phyloP scores from a whole-genome alignment of 2,888 invertebrate species.

The Mesopsocus fuscifrons region DNA sequence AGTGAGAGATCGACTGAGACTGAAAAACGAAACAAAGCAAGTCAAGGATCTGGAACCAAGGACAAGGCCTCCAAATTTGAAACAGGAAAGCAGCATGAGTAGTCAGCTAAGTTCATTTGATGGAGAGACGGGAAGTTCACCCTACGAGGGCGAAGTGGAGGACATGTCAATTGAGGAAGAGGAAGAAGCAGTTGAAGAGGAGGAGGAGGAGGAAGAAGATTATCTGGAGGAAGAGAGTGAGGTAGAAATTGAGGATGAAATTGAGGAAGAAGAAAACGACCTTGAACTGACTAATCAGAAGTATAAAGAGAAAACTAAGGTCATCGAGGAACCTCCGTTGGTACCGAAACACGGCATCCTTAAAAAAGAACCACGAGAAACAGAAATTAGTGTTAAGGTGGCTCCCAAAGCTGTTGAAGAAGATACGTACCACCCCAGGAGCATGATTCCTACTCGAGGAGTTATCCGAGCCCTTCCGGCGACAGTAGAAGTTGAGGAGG shows the following conservation, averaged over 20 bases:
- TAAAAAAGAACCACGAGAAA: slow-evolving; percentile 12
- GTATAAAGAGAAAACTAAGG: not conserved
- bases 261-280: slow-evolving; percentile 13
- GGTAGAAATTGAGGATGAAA: slow-evolving; percentile 14
- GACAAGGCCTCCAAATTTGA: slow-evolving; percentile 3
- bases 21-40: slow-evolving; percentile 8
- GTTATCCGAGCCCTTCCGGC: slow-evolving; percentile 22
- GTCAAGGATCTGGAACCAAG: not conserved
- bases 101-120: slow-evolving; percentile 5
- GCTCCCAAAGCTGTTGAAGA: slow-evolving; percentile 31
- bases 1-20: slow-evolving; percentile 4
- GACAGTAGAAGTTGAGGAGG: slow-evolving; percentile 20
- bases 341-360: not conserved
- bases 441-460: slow-evolving; percentile 34
- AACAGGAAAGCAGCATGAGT: not conserved
- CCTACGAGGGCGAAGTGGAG: slow-evolving; percentile 15
- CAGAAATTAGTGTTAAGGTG: slow-evolving; percentile 11
- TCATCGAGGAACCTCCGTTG: not conserved
- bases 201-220: slow-evolving; percentile 21
- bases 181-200: slow-evolving; percentile 14
- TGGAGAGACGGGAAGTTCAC: slow-evolving; percentile 20
- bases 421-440: slow-evolving; percentile 47
- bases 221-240: slow-evolving; percentile 16
- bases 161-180: slow-evolving; percentile 19
- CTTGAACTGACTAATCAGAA: not conserved